Percentiles rank a stretch among this genome's conserved stretches.
Evolutionary conservation across 92 coral and sea anemone genomes (phyloP).

Genomic region (Micromussa lordhowensis): DNA sequence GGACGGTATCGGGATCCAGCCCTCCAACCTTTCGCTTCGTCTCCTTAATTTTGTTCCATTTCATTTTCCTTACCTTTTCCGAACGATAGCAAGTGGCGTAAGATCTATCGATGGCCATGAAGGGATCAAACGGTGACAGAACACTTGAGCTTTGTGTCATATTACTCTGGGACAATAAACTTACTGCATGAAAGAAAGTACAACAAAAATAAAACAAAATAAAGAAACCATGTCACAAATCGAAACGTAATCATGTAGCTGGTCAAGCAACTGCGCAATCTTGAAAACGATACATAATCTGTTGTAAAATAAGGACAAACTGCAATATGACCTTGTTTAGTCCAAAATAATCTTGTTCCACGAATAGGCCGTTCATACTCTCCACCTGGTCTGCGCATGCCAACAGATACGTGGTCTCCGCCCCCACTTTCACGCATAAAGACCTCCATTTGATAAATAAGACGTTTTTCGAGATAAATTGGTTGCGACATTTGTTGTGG

Average conservation of each 20-base stretch:
- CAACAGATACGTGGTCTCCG: constrained; percentile 68
- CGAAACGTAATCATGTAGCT: no score
- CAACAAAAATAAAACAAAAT: no score
- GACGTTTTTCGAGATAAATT: constrained; percentile 60
- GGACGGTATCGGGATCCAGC: no score
- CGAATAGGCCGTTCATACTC: constrained; percentile 72
- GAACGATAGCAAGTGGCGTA: constrained; percentile 38
- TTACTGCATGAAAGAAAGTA: not conserved
- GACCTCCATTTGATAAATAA: constrained; percentile 52
- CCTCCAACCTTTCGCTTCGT: no score
- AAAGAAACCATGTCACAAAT: no score
- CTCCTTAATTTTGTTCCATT: no score
- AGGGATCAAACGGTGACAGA: not conserved
- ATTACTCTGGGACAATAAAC: constrained; percentile 3
- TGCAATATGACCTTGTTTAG: constrained; percentile 67
- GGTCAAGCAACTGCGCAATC: no score
- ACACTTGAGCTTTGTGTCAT: constrained; percentile 18
- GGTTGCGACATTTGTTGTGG: constrained; percentile 58
- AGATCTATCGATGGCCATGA: constrained; percentile 26
- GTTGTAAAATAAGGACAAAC: not conserved
- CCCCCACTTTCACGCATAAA: constrained; percentile 44
- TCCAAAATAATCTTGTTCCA: constrained; percentile 63
- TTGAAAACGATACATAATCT: no score
- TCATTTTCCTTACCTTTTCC: constrained; percentile 20
- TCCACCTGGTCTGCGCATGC: constrained; percentile 73